Evolutionary conservation across 1,140 invertebrate genomes (phyloP), one percentile per base, ranked within the genome.

Genomic region (Lasioglossum baleicum): DNA sequence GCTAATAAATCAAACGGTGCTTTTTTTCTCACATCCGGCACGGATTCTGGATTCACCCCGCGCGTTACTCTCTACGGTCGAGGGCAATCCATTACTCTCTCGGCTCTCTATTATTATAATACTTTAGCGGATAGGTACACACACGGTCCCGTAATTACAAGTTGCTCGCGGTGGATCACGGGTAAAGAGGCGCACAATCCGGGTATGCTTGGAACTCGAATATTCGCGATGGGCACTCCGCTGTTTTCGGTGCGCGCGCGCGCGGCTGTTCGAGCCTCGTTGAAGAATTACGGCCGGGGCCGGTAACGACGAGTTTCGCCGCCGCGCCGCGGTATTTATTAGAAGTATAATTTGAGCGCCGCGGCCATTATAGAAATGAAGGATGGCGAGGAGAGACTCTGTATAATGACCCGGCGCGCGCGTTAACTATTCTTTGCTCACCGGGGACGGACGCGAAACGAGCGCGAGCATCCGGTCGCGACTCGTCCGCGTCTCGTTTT

Each of bases 381-480:
- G 60, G 72, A 65, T 42, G 44, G 15, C 15, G 51, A 6, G 65
- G 15, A 35, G n/a, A 13, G 58, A 40, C 35, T 7, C 13, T 15
- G 48, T 7, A 10, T 42, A 61, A 61, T n/a, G 48, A 42, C 26
- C 31, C 17, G 22, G 56, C 7, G 56, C 51, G 60, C 3, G 31
- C 48, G 73, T 75, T 58, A 66, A 66, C 17, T 66, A 44, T 17
- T 26, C 42, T 48, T 48, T 48, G 44, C 44, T 63, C 51, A 13
- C 20, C 5, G 8, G 7, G 35, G 64, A 66, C 42, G 42, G 35
- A 64, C 26, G 35, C 35, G 35, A 65, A 56, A 35, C 65, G 67
- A 51, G 75, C 75, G 70, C 75, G 67, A 53, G 51, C 51, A 53
- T 53, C 51, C 51, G 51, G 51, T 53, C 44, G 51, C 51, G 44